These are phyloP conservation scores for Drosophila ohnishii DNA, from an alignment of 1,140 invertebrate genomes.

Conservation along the genomic window DNA sequence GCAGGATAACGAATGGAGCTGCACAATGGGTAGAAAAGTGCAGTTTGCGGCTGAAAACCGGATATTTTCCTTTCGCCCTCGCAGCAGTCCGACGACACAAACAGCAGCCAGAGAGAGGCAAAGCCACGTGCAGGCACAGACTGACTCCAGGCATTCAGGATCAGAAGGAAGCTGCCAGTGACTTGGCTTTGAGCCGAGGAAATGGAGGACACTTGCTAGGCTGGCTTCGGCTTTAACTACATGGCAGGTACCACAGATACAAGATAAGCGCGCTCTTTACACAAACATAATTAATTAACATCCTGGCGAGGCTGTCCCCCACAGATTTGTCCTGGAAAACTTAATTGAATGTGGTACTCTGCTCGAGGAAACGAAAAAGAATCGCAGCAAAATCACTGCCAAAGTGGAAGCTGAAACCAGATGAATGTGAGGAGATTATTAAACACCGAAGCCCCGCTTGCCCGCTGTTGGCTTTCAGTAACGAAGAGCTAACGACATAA, in stretches of 20 bases:
- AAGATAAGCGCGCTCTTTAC: conserved; percentile 23
- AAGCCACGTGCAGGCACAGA: conserved; percentile 1
- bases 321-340: conserved; percentile 28
- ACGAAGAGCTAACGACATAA: conserved; percentile 40
- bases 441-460: conserved; percentile 18
- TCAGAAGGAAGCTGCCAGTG: conserved; percentile 62
- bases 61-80: conserved; percentile 61
- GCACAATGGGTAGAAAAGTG: conserved; percentile 70
- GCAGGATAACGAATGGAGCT: conserved; percentile 41
- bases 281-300: conserved; percentile 51
- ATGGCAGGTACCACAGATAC: conserved; percentile 15
- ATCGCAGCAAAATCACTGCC: conserved; percentile 26
- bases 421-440: conserved; percentile 36
- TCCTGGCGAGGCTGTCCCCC: conserved; percentile 23
- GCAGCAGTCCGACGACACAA: conserved; percentile 36
- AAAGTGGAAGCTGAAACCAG: conserved; percentile 17
- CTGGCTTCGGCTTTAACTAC: conserved; percentile 9
- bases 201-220: conserved; percentile 46
- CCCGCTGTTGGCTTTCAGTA: conserved; percentile 16
- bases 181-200: conserved; percentile 52
- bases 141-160: conserved; percentile 21
- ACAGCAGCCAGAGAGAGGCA: conserved; percentile 31
- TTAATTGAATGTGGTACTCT: conserved; percentile 36
- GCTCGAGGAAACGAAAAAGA: conserved; percentile 5
- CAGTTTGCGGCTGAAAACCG: conserved; percentile 72